A percentile compares a stretch with the other conserved stretches of the same genome.
Evolutionary conservation across 1,140 invertebrate genomes (phyloP).

Genomic region (Drusus annulatus): DNA sequence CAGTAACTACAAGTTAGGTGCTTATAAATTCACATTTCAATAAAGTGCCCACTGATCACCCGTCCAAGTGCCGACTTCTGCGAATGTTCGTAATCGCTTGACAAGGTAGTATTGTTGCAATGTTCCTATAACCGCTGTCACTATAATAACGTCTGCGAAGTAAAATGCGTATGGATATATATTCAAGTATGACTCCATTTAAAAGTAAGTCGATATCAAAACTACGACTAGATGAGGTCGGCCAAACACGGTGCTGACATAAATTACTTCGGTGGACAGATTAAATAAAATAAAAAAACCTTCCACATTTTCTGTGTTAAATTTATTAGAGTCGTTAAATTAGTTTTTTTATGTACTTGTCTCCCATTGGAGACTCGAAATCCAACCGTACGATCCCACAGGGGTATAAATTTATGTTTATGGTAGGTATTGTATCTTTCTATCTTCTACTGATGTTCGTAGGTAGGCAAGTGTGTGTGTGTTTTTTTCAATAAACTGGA

Average conservation of each 20-base stretch:
- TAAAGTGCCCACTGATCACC: too few relatives aligned
- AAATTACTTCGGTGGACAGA: slow-evolving; percentile 40
- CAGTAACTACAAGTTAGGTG: too few relatives aligned
- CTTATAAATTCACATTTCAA: too few relatives aligned
- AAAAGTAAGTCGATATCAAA: too few relatives aligned
- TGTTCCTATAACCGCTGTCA: too few relatives aligned
- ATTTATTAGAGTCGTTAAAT: slow-evolving; percentile 48
- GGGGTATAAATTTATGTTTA: slow-evolving; percentile 38
- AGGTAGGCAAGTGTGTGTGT: too few relatives aligned
- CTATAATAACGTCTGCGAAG: too few relatives aligned
- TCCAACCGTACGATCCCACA: slow-evolving; percentile 34
- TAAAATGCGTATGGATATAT: not conserved
- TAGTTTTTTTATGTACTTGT: slow-evolving; percentile 39
- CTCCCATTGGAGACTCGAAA: slow-evolving; percentile 40
- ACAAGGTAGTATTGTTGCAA: too few relatives aligned
- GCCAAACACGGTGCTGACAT: not conserved
- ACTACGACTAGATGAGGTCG: not conserved
- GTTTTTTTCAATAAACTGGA: too few relatives aligned
- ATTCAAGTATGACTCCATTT: not conserved
- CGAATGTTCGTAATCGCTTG: too few relatives aligned
- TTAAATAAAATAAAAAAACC: slow-evolving; percentile 41
- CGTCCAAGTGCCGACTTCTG: too few relatives aligned
- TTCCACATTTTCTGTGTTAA: slow-evolving; percentile 39
- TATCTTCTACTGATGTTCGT: too few relatives aligned
- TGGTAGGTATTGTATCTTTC: not conserved